Base-by-base conservation (phyloP, 2,888 invertebrate genomes). In the Acanthosoma haemorrhoidale region DNA sequence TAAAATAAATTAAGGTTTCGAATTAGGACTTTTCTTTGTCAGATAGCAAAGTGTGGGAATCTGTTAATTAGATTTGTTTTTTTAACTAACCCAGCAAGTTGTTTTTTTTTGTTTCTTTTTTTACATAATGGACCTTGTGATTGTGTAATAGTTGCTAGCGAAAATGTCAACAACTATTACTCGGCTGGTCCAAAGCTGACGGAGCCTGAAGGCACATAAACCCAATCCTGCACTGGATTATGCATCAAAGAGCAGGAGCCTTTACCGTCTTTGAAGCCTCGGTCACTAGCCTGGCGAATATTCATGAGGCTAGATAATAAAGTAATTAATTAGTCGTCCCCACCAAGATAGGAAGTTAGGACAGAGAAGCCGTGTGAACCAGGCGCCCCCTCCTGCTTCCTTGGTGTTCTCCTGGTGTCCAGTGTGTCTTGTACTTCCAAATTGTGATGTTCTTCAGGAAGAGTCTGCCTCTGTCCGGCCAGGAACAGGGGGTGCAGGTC, bases 361-460 rank as follows among this genome's bases (percentile, higher is more conserved):
- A 51, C 51, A 51, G 51, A n/a, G n/a, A 51, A 51, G 5, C 25
- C 51, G 51, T 51, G 51, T 25, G 51, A 51, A 51, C 51, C 51
- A 1, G 6, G 9, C 25, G n/a, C 61, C 61, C 21, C 51, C 25
- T 0, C 61, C 36, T 21, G 32, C 11, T 25, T n/a, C n/a, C n/a
- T 43, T 16, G 18, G 31, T 25, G 18, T 43, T 32, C 21, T 51
- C 25, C 29, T 18, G 31, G 32, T 41, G 31, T 18, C 13, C 57
- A 5, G n/a, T n/a, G n/a, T n/a, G 11, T 29, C 11, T 34, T 9
- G 25, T 51, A 51, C 51, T n/a, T 6, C 25, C 51, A 25, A 25
- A n/a, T n/a, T 51, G 29, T 51, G 31, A 72, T 72, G 72, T 70
- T 72, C 72, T 72, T 72, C 72, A 71, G 72, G 66, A 57, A 68